These are phyloP conservation scores for Sarcophaga bullata DNA, from an alignment of 1,140 invertebrate genomes.

Conservation along the genomic window DNA sequence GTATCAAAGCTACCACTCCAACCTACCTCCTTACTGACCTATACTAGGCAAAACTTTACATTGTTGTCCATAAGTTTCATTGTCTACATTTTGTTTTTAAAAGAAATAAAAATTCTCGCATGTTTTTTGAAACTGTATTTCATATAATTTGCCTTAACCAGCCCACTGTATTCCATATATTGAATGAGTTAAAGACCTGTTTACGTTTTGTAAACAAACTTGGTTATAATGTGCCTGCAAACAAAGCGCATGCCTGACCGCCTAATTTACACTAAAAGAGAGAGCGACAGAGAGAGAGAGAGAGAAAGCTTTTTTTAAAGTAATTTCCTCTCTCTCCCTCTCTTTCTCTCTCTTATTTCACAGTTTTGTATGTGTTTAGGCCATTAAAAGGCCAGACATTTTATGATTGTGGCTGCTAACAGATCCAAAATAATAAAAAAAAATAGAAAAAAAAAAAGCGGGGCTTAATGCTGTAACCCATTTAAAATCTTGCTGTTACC, in stretches of 20 bases:
- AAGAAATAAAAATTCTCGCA: too few relatives aligned
- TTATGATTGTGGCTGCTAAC: not conserved
- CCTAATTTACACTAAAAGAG: not conserved
- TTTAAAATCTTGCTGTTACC: constrained; percentile 17
- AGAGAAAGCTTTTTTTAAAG: too few relatives aligned
- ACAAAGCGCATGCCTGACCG: not conserved
- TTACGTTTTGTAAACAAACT: not conserved
- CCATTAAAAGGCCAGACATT: not conserved
- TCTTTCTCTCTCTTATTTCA: not conserved
- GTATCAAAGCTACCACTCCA: too few relatives aligned
- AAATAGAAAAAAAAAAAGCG: not conserved
- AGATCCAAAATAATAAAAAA: not conserved
- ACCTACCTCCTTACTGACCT: too few relatives aligned
- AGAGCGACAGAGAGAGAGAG: not conserved
- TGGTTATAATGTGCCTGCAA: not conserved
- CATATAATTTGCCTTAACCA: too few relatives aligned
- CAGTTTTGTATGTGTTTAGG: not conserved
- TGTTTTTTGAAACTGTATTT: too few relatives aligned
- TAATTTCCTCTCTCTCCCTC: not conserved
- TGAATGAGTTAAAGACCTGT: too few relatives aligned
- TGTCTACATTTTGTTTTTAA: too few relatives aligned
- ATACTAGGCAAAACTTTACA: too few relatives aligned
- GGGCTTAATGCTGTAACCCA: constrained; percentile 22
- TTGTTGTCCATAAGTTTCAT: too few relatives aligned
- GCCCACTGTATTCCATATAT: not conserved